phyloP scores from a whole-genome alignment of 2,113 vertebrate species.

The Poeciliopsis retropinna region DNA sequence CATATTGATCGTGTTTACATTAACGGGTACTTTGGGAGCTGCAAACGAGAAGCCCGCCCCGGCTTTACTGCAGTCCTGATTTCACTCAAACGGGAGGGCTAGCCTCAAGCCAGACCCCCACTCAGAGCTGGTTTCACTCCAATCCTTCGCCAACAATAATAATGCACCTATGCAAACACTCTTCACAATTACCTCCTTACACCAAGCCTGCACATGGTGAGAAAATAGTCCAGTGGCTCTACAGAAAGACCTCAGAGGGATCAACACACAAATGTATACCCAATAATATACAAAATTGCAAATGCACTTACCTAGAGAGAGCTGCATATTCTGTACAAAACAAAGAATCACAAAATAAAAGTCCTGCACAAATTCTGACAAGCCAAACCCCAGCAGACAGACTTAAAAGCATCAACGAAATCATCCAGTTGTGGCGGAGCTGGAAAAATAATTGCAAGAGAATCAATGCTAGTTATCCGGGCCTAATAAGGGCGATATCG shows the following conservation, averaged over 20 bases:
- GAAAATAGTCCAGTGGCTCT: conserved; percentile 66
- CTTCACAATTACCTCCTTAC: conserved; percentile 73
- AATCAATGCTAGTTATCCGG: conserved; percentile 62
- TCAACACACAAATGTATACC: not conserved
- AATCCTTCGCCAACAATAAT: conserved; percentile 60
- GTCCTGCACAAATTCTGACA: conserved; percentile 17
- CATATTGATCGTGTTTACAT: conserved; percentile 80
- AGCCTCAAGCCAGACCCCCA: conserved; percentile 66
- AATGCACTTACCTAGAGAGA: not conserved
- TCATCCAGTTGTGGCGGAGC: conserved; percentile 46
- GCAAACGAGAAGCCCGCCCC: conserved; percentile 58
- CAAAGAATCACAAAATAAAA: not conserved
- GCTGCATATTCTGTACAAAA: not conserved
- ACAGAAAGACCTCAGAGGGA: not conserved
- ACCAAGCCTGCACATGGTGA: conserved; percentile 79
- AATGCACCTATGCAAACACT: conserved; percentile 70
- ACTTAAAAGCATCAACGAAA: conserved; percentile 52
- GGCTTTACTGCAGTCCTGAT: conserved; percentile 67
- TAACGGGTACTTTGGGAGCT: conserved; percentile 60
- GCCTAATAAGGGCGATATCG: conserved; percentile 60
- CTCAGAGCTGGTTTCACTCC: conserved; percentile 60
- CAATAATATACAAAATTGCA: not conserved
- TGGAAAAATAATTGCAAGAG: conserved; percentile 65
- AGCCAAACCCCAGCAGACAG: conserved; percentile 29
- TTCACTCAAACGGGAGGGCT: conserved; percentile 60